Conservation (phyloP, 2,113 vertebrate genomes). For the Smithornis capensis region DNA sequence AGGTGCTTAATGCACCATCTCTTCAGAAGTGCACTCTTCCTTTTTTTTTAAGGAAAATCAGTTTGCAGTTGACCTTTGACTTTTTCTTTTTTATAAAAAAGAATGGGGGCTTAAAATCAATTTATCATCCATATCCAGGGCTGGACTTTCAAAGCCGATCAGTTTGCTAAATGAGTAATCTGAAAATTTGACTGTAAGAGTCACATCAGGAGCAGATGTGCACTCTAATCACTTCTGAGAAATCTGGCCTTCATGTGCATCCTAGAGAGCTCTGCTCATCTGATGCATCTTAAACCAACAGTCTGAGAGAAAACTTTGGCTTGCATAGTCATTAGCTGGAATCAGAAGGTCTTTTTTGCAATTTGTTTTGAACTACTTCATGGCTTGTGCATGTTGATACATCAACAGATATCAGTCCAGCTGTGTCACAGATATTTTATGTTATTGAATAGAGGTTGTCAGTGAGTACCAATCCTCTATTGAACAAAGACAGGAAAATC, state of each 20-base stretch:
- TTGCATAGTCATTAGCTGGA: neutral
- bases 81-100: neutral
- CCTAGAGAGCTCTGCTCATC: accelerated
- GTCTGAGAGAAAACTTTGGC: neutral
- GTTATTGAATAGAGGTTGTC: neutral
- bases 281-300: neutral
- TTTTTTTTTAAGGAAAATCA: neutral
- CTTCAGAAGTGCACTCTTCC: neutral
- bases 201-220: neutral
- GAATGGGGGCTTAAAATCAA: neutral
- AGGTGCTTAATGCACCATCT: neutral
- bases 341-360: neutral
- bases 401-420: neutral
- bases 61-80: neutral
- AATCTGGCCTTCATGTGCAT: neutral
- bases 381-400: neutral
- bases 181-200: neutral
- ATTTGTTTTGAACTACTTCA: neutral
- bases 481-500: neutral
- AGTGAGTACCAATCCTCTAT: neutral
- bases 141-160: neutral
- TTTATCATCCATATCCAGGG: neutral
- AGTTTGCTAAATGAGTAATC: neutral
- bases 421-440: neutral
- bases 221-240: neutral